Percentiles rank a stretch among this genome's conserved stretches.
phyloP scores from a whole-genome alignment of 2,888 invertebrate genomes.

The Teleogryllus oceanicus region DNA sequence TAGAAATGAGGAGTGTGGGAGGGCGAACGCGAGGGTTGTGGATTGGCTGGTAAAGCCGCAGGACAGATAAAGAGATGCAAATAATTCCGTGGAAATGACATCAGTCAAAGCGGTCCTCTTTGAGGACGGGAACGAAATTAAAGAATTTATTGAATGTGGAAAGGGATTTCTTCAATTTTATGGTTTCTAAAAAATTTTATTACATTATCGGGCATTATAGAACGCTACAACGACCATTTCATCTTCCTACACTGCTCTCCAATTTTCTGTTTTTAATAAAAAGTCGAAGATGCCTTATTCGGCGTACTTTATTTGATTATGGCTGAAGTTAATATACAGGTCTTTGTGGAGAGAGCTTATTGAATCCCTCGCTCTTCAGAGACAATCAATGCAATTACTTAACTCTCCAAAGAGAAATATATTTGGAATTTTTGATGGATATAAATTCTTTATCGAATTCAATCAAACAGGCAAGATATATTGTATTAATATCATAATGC shows the following conservation, averaged over 20 bases:
- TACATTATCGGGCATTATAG: constrained; percentile 3
- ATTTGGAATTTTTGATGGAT: neutral
- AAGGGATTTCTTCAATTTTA: constrained; percentile 18
- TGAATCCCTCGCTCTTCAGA: neutral
- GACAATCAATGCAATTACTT: constrained; percentile 2
- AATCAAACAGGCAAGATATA: too few species aligned
- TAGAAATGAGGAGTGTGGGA: too few species aligned
- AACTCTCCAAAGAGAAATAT: neutral
- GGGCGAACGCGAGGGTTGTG: too few species aligned
- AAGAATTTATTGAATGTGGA: constrained; percentile 18
- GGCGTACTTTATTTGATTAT: constrained; percentile 4
- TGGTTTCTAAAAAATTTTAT: neutral
- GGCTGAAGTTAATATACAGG: neutral
- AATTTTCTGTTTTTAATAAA: constrained; percentile 7
- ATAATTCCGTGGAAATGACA: constrained; percentile 9
- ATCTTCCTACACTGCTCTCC: constrained; percentile 6
- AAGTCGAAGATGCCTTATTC: constrained; percentile 18
- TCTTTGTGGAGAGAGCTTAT: neutral
- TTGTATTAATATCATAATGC: too few species aligned
- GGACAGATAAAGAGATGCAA: constrained; percentile 18
- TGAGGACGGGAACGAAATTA: constrained; percentile 1
- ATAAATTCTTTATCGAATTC: neutral
- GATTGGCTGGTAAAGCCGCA: neutral
- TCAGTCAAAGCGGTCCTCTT: constrained; percentile 7
- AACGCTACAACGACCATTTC: neutral